These are phyloP conservation scores for Macquaria ambigua DNA, from an alignment of 2,113 vertebrate genomes.

Conservation along the genomic window DNA sequence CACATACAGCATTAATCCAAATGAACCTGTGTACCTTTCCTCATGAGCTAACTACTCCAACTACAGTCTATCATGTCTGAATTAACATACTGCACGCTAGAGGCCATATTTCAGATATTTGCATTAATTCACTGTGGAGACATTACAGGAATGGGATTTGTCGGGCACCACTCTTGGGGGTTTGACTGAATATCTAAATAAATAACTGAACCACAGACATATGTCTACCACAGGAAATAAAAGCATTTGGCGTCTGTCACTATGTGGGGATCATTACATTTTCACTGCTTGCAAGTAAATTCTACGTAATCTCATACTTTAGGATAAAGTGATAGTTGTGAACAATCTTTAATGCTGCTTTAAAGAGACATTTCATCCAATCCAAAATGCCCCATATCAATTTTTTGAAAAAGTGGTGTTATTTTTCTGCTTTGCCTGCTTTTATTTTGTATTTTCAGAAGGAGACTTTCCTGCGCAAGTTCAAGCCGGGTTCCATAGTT, in stretches of 20 bases:
- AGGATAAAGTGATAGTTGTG: neutral
- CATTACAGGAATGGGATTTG: constrained; percentile 20
- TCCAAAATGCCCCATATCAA: constrained; percentile 1
- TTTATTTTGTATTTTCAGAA: constrained; percentile 4
- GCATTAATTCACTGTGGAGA: constrained; percentile 26
- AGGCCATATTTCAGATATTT: constrained; percentile 33
- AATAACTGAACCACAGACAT: neutral
- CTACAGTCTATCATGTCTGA: constrained; percentile 10
- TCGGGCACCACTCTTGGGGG: neutral
- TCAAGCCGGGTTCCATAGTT: neutral
- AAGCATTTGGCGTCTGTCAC: neutral
- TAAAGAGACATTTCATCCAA: neutral
- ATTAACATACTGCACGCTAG: constrained; percentile 20
- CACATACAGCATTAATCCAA: constrained; percentile 40
- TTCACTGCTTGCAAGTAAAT: neutral
- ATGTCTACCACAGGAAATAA: constrained; percentile 16
- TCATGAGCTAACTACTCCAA: constrained; percentile 6
- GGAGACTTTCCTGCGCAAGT: neutral
- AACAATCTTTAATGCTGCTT: neutral
- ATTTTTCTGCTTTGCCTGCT: constrained; percentile 13
- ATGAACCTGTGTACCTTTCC: constrained; percentile 47
- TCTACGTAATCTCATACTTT: neutral
- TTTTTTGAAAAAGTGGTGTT: constrained; percentile 2
- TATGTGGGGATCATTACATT: neutral
- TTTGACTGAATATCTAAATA: constrained; percentile 23